phyloP scores from a whole-genome alignment of 2,113 vertebrate species.

The Microtus pennsylvanicus region DNA sequence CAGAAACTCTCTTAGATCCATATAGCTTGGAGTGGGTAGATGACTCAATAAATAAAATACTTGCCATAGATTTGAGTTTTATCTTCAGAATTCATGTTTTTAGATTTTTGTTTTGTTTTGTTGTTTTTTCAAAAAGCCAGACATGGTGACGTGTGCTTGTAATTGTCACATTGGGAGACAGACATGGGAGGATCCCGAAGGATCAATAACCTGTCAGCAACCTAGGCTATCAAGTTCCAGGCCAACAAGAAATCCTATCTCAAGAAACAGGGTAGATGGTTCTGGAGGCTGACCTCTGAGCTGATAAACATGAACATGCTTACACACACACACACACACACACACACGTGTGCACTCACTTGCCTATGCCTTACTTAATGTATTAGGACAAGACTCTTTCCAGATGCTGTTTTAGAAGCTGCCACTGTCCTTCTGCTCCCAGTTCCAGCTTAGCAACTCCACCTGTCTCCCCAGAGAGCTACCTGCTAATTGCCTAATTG shows the following conservation, averaged over 20 bases:
- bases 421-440: neutral
- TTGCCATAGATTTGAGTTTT: too few species aligned
- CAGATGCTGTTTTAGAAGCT: neutral
- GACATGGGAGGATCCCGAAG: neutral
- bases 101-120: neutral
- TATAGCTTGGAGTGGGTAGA: neutral
- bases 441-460: neutral
- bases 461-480: constrained; percentile 34
- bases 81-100: neutral
- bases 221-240: neutral
- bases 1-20: neutral
- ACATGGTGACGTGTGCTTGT: neutral
- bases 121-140: neutral
- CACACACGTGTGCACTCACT: too few species aligned
- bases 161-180: neutral
- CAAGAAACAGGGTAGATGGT: neutral
- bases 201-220: too few species aligned
- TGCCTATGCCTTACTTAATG: neutral
- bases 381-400: neutral
- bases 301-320: neutral
- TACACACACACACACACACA: neutral
- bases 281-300: neutral
- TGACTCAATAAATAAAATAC: neutral
- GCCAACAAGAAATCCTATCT: neutral
- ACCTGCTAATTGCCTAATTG: constrained; percentile 50